Evolutionary conservation across 2,113 vertebrate species (phyloP), one percentile per base, ranked within the genome.

Genomic region (Scomber japonicus): DNA sequence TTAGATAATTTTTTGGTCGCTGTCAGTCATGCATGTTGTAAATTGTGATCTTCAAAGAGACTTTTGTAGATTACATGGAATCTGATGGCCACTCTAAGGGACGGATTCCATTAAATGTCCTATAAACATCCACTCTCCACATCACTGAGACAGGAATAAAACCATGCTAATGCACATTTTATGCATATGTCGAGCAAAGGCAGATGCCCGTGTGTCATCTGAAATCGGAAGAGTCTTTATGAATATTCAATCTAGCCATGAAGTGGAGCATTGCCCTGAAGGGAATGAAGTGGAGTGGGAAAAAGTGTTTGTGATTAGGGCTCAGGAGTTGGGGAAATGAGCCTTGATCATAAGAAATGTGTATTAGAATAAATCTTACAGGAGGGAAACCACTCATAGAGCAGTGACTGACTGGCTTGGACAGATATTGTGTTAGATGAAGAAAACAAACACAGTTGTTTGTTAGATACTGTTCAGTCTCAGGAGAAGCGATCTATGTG

Each of bases 221-320:
- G 75, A 75, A 82, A 82, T 88, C 71, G 11, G 35, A 62, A 54
- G 72, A 81, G 80, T 84, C 77, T 88, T 88, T 78, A 92, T 93
- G 86, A 93, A 93, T 93, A 93, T 91, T 94, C 85, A 88, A 88
- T 90, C 63, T 40, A 11, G 70, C 81, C 77, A 57, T 79, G 85
- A 89, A 86, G 80, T 84, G 81, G 81, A 88, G 82, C 51, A 30
- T 48, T 87, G 89, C 71, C 88, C 91, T 79, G 60, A 81, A 89
- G 89, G 84, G 65, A 81, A 61, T 51, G 62, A 60, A 87, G 87
- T 76, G 75, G 65, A 88, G 71, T 78, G 81, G 82, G 50, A 15
- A 35, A 59, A 75, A 78, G 78, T 83, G 87, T 88, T 75, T 82
- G 53, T 78, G 80, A 86, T 86, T 73, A 75, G 59, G 82, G 85